A percentile compares a stretch with the other conserved stretches of the same genome.
Conservation (phyloP, 2,113 vertebrate species). For the Melanostigma gelatinosum region DNA sequence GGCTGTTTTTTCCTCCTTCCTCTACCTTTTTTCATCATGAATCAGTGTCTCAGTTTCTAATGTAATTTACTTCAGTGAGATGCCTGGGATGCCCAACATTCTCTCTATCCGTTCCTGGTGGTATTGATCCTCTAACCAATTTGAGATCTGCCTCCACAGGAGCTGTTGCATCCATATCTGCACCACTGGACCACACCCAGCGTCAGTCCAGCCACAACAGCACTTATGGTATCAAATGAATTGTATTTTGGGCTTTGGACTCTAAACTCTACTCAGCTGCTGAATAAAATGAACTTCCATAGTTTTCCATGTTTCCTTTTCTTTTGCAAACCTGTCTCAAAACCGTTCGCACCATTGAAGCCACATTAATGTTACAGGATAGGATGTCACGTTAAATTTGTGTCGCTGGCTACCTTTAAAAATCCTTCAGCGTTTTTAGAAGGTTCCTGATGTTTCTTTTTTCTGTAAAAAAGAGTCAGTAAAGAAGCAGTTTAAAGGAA, state of each 20-base stretch:
- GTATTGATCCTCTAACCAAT: constrained; percentile 74
- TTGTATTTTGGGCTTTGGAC: constrained; percentile 17
- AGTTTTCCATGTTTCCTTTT: background rate
- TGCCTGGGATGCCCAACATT: constrained; percentile 72
- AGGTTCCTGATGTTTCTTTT: background rate
- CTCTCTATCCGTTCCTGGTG: constrained; percentile 68
- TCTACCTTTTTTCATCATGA: constrained; percentile 60
- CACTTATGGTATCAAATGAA: constrained; percentile 39
- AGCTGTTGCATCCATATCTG: constrained; percentile 70
- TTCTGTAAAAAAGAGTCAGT: constrained; percentile 14
- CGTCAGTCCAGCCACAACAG: constrained; percentile 46
- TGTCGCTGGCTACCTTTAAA: background rate
- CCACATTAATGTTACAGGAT: background rate
- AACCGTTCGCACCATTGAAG: background rate
- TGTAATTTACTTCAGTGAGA: constrained; percentile 73
- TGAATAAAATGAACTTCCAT: background rate
- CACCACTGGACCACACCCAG: constrained; percentile 67
- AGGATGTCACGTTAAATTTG: background rate
- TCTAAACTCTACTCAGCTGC: constrained; percentile 1
- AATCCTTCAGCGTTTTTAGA: background rate
- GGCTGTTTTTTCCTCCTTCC: constrained; percentile 42
- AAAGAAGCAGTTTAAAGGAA: constrained; percentile 36
- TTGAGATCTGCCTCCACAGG: constrained; percentile 68
- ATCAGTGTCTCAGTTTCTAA: constrained; percentile 71
- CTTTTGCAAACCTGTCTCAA: background rate